Base-by-base conservation (phyloP, 2,888 invertebrate species). In the Cataglyphis altisquamis region DNA sequence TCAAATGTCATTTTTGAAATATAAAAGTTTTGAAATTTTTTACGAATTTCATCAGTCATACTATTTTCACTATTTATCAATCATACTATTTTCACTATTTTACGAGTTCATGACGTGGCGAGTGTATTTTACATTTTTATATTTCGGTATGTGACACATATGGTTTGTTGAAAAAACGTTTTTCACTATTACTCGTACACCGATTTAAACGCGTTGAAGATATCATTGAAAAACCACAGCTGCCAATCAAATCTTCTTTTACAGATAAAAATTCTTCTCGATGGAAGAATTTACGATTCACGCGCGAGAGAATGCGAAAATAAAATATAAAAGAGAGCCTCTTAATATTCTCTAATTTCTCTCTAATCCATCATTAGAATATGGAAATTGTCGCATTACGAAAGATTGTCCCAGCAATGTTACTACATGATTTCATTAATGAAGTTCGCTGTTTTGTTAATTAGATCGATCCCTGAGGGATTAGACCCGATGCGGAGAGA, bases 401-500 rank as follows among this genome's bases (percentile, higher is more conserved):
- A 39, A 64, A 66, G 8, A 18, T 48, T 18, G 5, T 74, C 18
- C 5, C 48, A 45, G n/a, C 15, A 1, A 75, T 3, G n/a, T 75
- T 48, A 48, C 21, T 25, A 25, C 25, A 6, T 29, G 9, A 63
- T 10, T 15, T 63, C 74, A 52, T 64, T 64, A 75, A 66, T 39
- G 25, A 4, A 39, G 10, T n/a, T 39, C 8, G 25, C 18, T 66
- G 52, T 66, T 66, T 75, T 75, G 36, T 66, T 75, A 75, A 75
- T 75, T 75, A 66, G 18, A 36, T 10, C 21, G 8, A 12, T 36
- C 64, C 1, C 36, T 52, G 29, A 45, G 32, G n/a, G 21, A 39
- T 36, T 45, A 48, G 21, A 15, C 15, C n/a, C 36, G 18, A 48
- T n/a, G 66, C 18, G 15, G 18, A 36, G 21, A 3, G 36, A 52